Conservation (phyloP, 2,113 vertebrate species). For the Aphelocoma coerulescens region DNA sequence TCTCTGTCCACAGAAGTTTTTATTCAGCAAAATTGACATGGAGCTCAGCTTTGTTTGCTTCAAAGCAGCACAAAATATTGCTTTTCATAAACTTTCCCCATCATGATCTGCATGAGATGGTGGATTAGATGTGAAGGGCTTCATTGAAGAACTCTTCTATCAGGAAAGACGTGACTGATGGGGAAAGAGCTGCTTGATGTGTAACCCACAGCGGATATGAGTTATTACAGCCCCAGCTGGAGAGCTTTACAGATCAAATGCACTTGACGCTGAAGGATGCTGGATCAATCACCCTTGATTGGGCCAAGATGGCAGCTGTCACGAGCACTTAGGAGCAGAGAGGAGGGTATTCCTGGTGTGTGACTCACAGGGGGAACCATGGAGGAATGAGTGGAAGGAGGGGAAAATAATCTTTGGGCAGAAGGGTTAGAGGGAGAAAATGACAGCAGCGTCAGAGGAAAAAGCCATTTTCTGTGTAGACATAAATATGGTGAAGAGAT, state of each 20-base stretch:
- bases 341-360: not conserved
- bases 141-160: slow-evolving; percentile 8
- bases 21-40: not conserved
- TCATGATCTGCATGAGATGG: not conserved
- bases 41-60: slow-evolving; percentile 1
- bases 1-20: not conserved
- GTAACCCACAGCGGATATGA: slow-evolving; percentile 58
- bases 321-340: not conserved
- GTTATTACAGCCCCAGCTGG: slow-evolving; percentile 60
- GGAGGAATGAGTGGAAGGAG: not conserved
- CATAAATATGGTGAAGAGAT: not conserved
- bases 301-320: slow-evolving; percentile 60
- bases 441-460: fast-evolving
- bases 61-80: slow-evolving; percentile 3
- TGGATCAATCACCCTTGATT: slow-evolving; percentile 59
- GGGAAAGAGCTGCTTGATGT: slow-evolving; percentile 39
- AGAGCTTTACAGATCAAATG: slow-evolving; percentile 55
- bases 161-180: slow-evolving; percentile 32
- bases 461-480: not conserved
- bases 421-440: not conserved
- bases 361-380: not conserved
- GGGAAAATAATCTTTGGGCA: not conserved
- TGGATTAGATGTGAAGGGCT: not conserved
- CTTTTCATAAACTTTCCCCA: not conserved
- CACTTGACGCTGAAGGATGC: not conserved